Evolutionary conservation across 2,113 vertebrate genomes (phyloP), one percentile per base, ranked within the genome.

Genomic region (Pseudorhombus dupliciocellatus): DNA sequence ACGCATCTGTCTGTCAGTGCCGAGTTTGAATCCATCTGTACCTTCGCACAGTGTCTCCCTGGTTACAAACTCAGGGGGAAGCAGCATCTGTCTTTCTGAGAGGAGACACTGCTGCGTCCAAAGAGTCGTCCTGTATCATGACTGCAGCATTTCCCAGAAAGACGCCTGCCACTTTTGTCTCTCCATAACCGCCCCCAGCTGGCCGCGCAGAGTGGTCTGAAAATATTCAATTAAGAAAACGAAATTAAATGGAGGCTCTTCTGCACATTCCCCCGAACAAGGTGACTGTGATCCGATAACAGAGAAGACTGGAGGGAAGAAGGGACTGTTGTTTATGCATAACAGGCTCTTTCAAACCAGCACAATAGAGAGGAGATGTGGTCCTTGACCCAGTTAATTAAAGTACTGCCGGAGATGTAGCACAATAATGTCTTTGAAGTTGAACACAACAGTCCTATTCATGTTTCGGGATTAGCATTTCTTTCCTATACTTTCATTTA

Each of bases 311-410:
- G 5, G 69, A 28, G 46, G 76, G 70, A 61, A 77, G 69, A 82
- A 63, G 24, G 46, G 66, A 86, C 80, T 87, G 71, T 79, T 84
- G 79, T 84, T 81, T 62, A 62, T 78, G 70, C 75, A 69, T 22
- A 74, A 51, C 60, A 67, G 70, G 50, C 54, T 73, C 73, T 78
- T 83, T 87, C 68, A 80, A 78, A 77, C 52, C 4, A 51, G 46
- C 34, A 79, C 77, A 84, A 75, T 79, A 60, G 69, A 76, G 56
- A 73, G 70, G 60, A 66, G 73, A 87, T 80, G 70, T 70, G 85
- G 83, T 88, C 90, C 89, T 91, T 91, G 91, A 91, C 90, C 90
- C 84, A 91, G 74, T 89, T 91, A 80, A 85, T 88, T 88, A 83
- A 88, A 87, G 85, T 65, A 84, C 73, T 64, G 78, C 55, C 85